phyloP scores from a whole-genome alignment of 2,797 vertebrate genomes.

The Carcharodon carcharias region DNA sequence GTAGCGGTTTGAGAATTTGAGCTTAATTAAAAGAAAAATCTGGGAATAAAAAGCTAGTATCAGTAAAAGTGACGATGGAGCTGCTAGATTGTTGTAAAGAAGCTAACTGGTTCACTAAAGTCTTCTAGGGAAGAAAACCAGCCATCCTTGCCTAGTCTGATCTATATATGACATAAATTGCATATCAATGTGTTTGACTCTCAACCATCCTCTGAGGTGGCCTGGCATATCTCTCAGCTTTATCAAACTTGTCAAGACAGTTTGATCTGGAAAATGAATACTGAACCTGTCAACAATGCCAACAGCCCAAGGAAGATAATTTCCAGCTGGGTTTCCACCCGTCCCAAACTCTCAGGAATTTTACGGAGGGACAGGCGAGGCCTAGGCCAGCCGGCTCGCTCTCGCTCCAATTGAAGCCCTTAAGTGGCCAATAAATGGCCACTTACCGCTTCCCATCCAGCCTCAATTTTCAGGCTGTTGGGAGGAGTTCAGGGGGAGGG shows the following conservation, averaged over 20 bases:
- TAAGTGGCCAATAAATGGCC: too few species aligned
- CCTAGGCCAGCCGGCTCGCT: too few species aligned
- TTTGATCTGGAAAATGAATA: background rate
- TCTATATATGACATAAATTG: background rate
- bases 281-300: background rate
- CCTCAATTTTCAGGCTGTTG: too few species aligned
- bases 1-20: background rate
- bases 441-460: too few species aligned
- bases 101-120: background rate
- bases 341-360: too few species aligned
- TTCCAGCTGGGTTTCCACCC: too few species aligned
- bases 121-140: background rate
- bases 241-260: background rate
- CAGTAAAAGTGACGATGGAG: too few species aligned
- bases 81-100: background rate
- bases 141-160: background rate
- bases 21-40: background rate
- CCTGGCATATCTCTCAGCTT: background rate
- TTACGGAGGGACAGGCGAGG: too few species aligned
- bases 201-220: background rate
- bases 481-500: too few species aligned
- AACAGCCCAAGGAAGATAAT: background rate
- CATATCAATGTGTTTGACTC: background rate
- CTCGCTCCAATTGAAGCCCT: too few species aligned
- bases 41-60: background rate